Percentiles rank a stretch among this genome's conserved stretches.
Conservation (phyloP, 2,888 invertebrate genomes). For the Scaptomyza cyrtandrae region DNA sequence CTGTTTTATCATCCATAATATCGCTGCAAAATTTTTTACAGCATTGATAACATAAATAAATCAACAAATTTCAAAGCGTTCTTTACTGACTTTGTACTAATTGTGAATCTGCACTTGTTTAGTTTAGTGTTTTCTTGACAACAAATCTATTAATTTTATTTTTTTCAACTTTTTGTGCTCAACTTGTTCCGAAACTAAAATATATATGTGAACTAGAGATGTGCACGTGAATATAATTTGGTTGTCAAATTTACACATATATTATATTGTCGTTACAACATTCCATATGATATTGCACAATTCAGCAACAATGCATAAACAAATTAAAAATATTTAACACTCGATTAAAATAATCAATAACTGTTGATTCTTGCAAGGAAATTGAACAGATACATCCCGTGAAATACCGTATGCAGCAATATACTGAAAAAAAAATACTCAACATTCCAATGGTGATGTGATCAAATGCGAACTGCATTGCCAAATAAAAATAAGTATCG, state of each 20-base stretch:
- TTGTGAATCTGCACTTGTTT: constrained; percentile 9
- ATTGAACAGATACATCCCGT: background rate
- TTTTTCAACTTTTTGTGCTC: constrained; percentile 36
- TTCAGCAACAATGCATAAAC: background rate
- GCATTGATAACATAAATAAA: constrained; percentile 23
- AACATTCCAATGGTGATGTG: constrained; percentile 24
- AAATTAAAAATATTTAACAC: background rate
- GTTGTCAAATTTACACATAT: constrained; percentile 3
- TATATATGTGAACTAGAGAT: constrained; percentile 48
- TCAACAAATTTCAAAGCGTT: background rate
- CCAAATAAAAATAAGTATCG: background rate
- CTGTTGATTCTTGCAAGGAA: constrained; percentile 1
- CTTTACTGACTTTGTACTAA: constrained; percentile 25
- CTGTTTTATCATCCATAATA: constrained; percentile 65
- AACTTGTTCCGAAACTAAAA: constrained; percentile 40
- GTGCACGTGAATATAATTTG: constrained; percentile 37
- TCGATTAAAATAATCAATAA: background rate
- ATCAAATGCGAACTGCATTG: background rate
- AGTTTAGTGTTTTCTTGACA: constrained; percentile 24
- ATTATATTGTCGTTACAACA: background rate
- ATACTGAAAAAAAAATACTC: constrained; percentile 20
- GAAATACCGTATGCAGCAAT: constrained; percentile 12
- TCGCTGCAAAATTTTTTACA: constrained; percentile 46
- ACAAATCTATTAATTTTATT: constrained; percentile 10
- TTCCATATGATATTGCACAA: background rate